Evolutionary conservation across 2,113 vertebrate species (phyloP), one percentile per base, ranked within the genome.

Genomic region (Lontra canadensis): DNA sequence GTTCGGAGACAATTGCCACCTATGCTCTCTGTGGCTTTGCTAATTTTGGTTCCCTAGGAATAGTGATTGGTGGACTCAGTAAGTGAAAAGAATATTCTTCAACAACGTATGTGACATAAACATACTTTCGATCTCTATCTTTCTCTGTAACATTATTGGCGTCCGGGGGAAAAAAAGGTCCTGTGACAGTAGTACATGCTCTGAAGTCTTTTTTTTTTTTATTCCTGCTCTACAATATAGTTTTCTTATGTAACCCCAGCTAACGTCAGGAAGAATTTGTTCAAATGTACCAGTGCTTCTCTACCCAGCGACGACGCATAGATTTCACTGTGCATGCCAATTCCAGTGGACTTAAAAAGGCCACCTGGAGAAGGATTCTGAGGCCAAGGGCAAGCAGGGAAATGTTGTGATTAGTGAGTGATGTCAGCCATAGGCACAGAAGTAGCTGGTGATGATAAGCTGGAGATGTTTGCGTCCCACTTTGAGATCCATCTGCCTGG

Each of bases 11-110:
- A 47, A 99, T 99, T 49, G 99, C 99, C 83, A 99, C 99, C 2
- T 99, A 99, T 0, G 99, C 99, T 74, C 99, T 99, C 82, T 99
- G 99, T 98, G 99, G 99, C 59, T 99, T 99, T 98, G 99, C 99
- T 98, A 99, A 99, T 97, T 96, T 99, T 0, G 98, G 98, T 49
- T 99, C 99, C 15, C 94, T 99, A 81, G 99, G 99, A 96, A 98
- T 99, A 73, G 94, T 98, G 34, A 97, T 99, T 34, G 99, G 99
- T 84, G 98, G 97, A n/a, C 95, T 99, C 84, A 97, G 99, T 99
- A 99, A 99, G 99, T 98, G 23, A 93, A 85, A 96, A 97, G 36
- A 71, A 59, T 57, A 34, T 52, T 57, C 26, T 87, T 92, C 21
- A 31, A 44, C 55, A 59, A 17, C 59, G 81, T 47, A 90, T 23